Percentiles rank a stretch among this genome's conserved stretches.
phyloP scores from a whole-genome alignment of 2,888 invertebrate species.

The Caenorhabditis sp. region DNA sequence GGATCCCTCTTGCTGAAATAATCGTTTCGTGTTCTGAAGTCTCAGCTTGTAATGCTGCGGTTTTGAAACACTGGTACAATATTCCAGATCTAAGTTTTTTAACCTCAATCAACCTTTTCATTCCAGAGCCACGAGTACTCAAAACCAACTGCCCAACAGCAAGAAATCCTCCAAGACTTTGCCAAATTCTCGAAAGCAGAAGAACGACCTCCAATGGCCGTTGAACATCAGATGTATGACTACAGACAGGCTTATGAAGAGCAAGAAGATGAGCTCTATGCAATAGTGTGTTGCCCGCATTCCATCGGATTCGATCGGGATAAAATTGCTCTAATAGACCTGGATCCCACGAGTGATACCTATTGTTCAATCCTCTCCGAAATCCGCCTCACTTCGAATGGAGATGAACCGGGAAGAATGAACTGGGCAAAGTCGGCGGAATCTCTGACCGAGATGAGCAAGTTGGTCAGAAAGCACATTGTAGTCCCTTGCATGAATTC shows the following conservation, averaged over 20 bases:
- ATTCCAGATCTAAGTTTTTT: too few relatives aligned
- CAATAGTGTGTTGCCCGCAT: conserved; percentile 62
- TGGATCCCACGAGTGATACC: conserved; percentile 64
- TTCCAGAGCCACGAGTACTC: conserved; percentile 64
- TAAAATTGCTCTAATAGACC: conserved; percentile 64
- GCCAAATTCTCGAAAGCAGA: conserved; percentile 54
- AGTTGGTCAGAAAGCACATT: conserved; percentile 87
- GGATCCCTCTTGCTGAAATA: too few relatives aligned
- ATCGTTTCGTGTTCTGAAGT: too few relatives aligned
- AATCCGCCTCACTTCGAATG: conserved; percentile 52
- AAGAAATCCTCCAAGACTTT: conserved; percentile 51
- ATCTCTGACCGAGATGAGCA: conserved; percentile 67
- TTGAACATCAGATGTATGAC: conserved; percentile 65
- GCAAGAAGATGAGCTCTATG: conserved; percentile 52
- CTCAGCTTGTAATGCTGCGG: too few relatives aligned
- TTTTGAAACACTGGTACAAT: too few relatives aligned
- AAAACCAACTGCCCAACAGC: conserved; percentile 48
- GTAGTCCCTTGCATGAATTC: conserved; percentile 91
- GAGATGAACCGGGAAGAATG: conserved; percentile 74
- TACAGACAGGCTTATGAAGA: conserved; percentile 58
- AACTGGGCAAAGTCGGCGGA: conserved; percentile 74
- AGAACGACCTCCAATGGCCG: conserved; percentile 65
- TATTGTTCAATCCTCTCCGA: conserved; percentile 61
- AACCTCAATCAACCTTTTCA: not conserved
- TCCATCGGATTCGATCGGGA: conserved; percentile 63